Base-by-base conservation (phyloP, 2,888 invertebrate species). In the Bunonema sp. region DNA sequence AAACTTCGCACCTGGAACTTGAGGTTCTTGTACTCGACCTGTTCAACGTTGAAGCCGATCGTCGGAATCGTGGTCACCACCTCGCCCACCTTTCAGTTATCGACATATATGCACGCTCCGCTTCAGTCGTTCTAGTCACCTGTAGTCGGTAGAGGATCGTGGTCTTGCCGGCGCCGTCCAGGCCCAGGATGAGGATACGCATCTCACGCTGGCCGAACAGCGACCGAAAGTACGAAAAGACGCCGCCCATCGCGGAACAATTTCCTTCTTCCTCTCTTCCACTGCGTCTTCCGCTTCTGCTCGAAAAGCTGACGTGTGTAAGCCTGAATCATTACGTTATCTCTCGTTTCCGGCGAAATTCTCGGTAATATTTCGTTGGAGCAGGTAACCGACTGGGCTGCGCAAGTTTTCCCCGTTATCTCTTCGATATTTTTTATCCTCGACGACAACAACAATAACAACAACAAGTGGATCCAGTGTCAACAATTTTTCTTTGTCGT, bases 11-110 rank as follows among this genome's bases (percentile, higher is more conserved):
- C 61, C 48, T 93, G 93, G 70, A 97, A 97, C 75, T 91, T 97
- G 53, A 97, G 78, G 77, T 97, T 97, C 77, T 91, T 91, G 72
- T 89, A 93, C 61, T 85, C 85, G 44, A 93, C 91, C 78, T 91
- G 91, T 74, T 93, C 93, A 59, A 93, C 97, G 75, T 97, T 97
- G 74, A 97, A 97, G 10, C 83, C 97, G 71, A 97, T 97, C 8
- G 97, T 93, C 50, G 91, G 86, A 74, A 65, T 61, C 8, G 65
- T 66, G 10, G 63, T 66, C 20, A 66, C 65, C 3, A 59, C 48
- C 46, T 60, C 60, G 7, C 60, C 60, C 19, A 60, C 59, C 52
- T 4, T 8, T 8, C 16, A 34, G 21, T 34, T 34, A n/a, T 34
- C 20, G 5, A 34, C 34, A 34, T 20, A 34, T 19, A 34, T n/a